These are phyloP conservation scores for Spialia ferax DNA, from an alignment of 2,888 invertebrate species.

Conservation along the genomic window DNA sequence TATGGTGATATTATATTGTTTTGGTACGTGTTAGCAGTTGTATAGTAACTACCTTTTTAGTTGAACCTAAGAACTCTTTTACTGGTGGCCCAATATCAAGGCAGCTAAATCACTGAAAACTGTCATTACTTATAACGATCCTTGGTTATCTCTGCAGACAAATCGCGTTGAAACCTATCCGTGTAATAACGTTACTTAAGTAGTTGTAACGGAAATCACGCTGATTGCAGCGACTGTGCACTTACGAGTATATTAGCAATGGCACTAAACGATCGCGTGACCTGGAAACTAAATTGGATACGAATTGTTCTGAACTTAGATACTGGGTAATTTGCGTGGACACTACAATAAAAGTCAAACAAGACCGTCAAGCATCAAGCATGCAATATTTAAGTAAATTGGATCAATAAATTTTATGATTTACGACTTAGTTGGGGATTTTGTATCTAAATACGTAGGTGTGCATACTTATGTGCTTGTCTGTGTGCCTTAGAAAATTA, in stretches of 20 bases:
- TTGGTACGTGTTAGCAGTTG: no score
- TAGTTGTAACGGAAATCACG: conserved; percentile 12
- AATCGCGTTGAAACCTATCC: background rate
- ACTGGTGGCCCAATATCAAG: no score
- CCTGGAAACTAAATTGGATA: conserved; percentile 32
- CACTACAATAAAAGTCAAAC: background rate
- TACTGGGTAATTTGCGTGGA: conserved; percentile 22
- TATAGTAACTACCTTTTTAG: no score
- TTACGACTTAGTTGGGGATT: no score
- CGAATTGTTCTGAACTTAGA: conserved; percentile 27
- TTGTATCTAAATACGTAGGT: no score
- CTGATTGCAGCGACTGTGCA: conserved; percentile 36
- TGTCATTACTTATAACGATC: background rate
- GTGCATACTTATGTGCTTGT: no score
- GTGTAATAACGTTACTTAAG: conserved; percentile 13
- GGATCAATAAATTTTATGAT: background rate
- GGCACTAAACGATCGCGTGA: conserved; percentile 33
- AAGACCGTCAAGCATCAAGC: no score
- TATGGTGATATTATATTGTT: no score
- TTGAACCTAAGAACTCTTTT: no score
- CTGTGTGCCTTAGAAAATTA: no score
- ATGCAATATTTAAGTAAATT: background rate
- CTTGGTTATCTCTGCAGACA: background rate
- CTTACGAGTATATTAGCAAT: conserved; percentile 19
- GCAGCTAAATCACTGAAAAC: no score